A percentile compares a stretch with the other conserved stretches of the same genome.
Evolutionary conservation across 2,888 invertebrate species (phyloP).

Genomic region (Bombylius major): DNA sequence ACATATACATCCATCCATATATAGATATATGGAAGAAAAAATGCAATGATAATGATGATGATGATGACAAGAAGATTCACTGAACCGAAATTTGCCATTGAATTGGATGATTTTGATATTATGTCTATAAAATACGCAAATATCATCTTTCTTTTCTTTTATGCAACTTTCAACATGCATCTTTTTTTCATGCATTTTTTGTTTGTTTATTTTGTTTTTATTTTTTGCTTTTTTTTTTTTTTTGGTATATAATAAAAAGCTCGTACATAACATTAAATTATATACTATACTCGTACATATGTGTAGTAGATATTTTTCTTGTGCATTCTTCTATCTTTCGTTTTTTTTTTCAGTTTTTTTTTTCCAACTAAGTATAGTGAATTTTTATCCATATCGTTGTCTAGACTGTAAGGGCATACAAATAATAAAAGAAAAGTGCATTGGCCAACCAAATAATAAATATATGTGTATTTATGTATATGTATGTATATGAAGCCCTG

Average conservation of each 20-base stretch:
- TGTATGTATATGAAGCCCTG: too few relatives aligned
- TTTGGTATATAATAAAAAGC: too few relatives aligned
- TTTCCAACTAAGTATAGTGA: not conserved
- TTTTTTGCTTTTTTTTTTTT: too few relatives aligned
- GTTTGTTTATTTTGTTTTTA: not conserved
- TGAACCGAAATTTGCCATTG: not conserved
- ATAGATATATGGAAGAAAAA: too few relatives aligned
- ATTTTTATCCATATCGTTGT: conserved; percentile 2
- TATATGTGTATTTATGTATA: too few relatives aligned
- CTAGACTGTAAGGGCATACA: conserved; percentile 12
- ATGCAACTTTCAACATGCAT: not conserved
- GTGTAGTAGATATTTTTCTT: too few relatives aligned
- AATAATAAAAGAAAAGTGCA: conserved; percentile 7
- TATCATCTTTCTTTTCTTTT: not conserved
- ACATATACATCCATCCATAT: too few relatives aligned
- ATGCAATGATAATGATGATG: not conserved
- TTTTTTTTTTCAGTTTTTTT: not conserved
- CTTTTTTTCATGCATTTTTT: not conserved
- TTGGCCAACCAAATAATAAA: conserved; percentile 1
- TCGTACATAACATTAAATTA: too few relatives aligned
- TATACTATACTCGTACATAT: too few relatives aligned
- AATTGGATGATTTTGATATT: not conserved
- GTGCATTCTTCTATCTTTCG: too few relatives aligned
- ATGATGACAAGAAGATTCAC: not conserved
- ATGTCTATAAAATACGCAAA: not conserved